Percentiles rank a stretch among this genome's conserved stretches.
phyloP scores from a whole-genome alignment of 2,797 vertebrate genomes.

The Enteromius trimaculatus region DNA sequence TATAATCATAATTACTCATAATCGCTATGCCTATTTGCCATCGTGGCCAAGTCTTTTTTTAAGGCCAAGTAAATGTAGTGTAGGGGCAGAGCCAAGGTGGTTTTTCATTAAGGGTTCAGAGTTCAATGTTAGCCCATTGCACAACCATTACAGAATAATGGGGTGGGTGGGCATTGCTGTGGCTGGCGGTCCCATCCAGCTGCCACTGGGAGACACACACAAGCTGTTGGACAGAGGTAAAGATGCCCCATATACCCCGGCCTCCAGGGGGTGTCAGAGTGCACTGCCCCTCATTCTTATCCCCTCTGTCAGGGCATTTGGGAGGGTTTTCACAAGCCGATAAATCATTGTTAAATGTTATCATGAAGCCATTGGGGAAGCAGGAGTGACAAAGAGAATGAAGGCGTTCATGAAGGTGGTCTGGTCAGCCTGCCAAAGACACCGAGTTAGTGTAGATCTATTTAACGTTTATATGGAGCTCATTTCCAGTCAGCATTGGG shows the following conservation, averaged over 20 bases:
- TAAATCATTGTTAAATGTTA: conserved; percentile 64
- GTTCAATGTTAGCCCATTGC: conserved; percentile 80
- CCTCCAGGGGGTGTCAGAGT: conserved; percentile 62
- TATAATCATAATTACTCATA: conserved; percentile 1
- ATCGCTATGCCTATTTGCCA: background rate
- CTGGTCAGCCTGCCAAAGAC: conserved; percentile 16
- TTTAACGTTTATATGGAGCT: conserved; percentile 9
- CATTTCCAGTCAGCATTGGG: conserved; percentile 2
- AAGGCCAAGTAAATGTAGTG: conserved; percentile 31
- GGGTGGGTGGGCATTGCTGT: conserved; percentile 67
- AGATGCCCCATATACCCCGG: conserved; percentile 61
- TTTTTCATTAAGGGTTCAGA: conserved; percentile 62
- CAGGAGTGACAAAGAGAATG: conserved; percentile 27
- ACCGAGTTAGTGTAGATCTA: background rate
- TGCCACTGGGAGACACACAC: conserved; percentile 79
- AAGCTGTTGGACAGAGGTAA: conserved; percentile 74
- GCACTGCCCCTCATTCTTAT: conserved; percentile 63
- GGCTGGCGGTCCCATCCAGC: conserved; percentile 74
- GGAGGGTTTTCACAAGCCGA: conserved; percentile 55
- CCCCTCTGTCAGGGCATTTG: conserved; percentile 64
- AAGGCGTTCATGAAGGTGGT: conserved; percentile 1
- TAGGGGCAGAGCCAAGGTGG: conserved; percentile 41
- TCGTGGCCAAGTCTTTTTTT: background rate
- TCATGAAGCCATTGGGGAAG: conserved; percentile 35
- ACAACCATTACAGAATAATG: conserved; percentile 64